Evolutionary conservation across 2,113 vertebrate genomes (phyloP).

Genomic region (Oplegnathus fasciatus): DNA sequence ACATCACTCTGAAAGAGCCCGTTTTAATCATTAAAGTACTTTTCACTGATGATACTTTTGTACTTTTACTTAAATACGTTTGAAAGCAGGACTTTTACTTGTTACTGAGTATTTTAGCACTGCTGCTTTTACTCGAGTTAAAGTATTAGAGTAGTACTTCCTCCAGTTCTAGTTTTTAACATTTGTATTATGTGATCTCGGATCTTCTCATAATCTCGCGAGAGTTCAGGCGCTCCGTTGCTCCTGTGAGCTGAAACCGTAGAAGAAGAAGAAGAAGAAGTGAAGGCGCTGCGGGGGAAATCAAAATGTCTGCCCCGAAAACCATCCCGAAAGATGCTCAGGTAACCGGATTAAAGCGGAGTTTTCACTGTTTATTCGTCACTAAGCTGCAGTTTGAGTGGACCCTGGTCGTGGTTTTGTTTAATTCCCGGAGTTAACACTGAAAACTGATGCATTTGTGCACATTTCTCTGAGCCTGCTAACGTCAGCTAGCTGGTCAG

Average conservation of each 20-base stretch:
- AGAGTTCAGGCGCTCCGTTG: not conserved
- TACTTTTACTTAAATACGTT: no score
- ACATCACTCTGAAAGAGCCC: no score
- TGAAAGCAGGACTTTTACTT: no score
- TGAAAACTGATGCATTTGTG: not conserved
- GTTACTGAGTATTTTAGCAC: no score
- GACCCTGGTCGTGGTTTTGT: accelerated
- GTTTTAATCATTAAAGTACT: no score
- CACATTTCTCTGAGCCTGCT: not conserved
- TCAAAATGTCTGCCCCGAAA: conserved; percentile 79
- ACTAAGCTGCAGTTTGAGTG: accelerated
- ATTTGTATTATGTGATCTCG: not conserved
- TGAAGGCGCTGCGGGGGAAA: not conserved
- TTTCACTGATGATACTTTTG: no score
- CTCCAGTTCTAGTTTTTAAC: not conserved
- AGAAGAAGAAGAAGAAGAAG: conserved; percentile 62
- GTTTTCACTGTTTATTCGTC: accelerated
- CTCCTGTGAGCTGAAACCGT: not conserved
- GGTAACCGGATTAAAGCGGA: conserved; percentile 13
- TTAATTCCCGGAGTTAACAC: accelerated
- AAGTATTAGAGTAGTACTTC: not conserved
- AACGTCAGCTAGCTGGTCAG: not conserved
- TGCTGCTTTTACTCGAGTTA: no score
- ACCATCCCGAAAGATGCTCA: conserved; percentile 79
- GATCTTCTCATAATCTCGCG: not conserved